Base-by-base conservation (phyloP, 2,113 vertebrate genomes). In the Coreoperca whiteheadi region DNA sequence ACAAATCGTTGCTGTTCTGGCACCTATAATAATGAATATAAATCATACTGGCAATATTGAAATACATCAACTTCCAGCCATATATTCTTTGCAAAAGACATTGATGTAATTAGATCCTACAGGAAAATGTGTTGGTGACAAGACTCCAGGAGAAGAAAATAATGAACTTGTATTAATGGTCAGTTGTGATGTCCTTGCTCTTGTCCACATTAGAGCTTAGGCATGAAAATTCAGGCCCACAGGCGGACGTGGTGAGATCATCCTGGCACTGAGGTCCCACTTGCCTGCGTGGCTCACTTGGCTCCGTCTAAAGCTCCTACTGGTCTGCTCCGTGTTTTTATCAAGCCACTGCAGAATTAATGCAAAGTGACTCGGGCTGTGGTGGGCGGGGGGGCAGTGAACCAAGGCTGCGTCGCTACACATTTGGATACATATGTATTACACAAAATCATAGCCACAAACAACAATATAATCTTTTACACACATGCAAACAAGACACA, bases 331-430 rank as follows among this genome's bases (percentile, higher is more conserved):
- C 69, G 82, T 88, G 84, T 86, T 92, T 92, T 77, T 65, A 37
- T 89, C 87, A 89, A 92, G 83, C 71, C 71, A 28, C 76, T 16
- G 72, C 60, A 84, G 89, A 87, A 81, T 85, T 94, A 95, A 95
- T 93, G 88, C 90, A 91, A 91, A 93, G 88, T 93, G 94, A 95
- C 92, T 88, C 39, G 57, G 84, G 72, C 86, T 74, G 86, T 39
- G 50, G 88, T 90, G 88, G 61, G 83, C 63, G 16, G 78, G 72
- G 72, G 57, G 84, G 75, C 66, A 80, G 79, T 46, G 8, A 84
- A 66, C 78, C 81, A 67, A 32, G 15, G 64, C 75, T 61, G 65
- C 77, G 12, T 23, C 11, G 48, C 30, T 53, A 48, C 82, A 84
- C 63, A 41, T 77, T 74, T 9, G 59, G 8, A 74, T 77, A 59